These are phyloP conservation scores for Irena cyanogastra DNA, from an alignment of 2,113 vertebrate species.

Conservation along the genomic window DNA sequence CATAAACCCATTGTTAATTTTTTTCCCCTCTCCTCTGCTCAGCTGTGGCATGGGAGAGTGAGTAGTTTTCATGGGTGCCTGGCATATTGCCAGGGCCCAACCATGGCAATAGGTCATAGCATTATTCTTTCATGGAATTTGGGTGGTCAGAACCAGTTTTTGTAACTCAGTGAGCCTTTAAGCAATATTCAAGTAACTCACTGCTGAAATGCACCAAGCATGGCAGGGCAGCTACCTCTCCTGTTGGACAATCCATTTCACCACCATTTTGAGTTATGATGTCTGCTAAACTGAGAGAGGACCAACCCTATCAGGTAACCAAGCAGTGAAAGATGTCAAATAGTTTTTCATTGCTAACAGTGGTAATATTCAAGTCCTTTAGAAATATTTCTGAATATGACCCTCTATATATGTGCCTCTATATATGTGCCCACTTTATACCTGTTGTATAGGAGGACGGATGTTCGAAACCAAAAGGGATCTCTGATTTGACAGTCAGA, in stretches of 20 bases:
- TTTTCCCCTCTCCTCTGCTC: not conserved
- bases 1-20: no score
- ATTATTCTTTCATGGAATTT: not conserved
- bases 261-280: not conserved
- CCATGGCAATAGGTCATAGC: no score
- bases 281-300: not conserved
- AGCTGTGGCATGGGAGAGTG: not conserved
- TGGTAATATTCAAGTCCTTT: not conserved
- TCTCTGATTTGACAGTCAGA: not conserved
- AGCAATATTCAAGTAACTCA: not conserved
- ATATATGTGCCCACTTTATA: not conserved
- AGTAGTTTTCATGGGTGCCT: not conserved
- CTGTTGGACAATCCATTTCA: not conserved
- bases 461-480: not conserved
- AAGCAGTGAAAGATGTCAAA: not conserved
- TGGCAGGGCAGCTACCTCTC: not conserved
- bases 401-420: rapidly evolving
- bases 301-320: not conserved
- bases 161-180: not conserved
- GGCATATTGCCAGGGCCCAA: not conserved
- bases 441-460: not conserved
- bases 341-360: not conserved
- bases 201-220: not conserved
- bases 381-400: not conserved
- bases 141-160: not conserved